These are phyloP conservation scores for Harpagoxenus sublaevis DNA, from an alignment of 2,888 invertebrate species.

Conservation along the genomic window DNA sequence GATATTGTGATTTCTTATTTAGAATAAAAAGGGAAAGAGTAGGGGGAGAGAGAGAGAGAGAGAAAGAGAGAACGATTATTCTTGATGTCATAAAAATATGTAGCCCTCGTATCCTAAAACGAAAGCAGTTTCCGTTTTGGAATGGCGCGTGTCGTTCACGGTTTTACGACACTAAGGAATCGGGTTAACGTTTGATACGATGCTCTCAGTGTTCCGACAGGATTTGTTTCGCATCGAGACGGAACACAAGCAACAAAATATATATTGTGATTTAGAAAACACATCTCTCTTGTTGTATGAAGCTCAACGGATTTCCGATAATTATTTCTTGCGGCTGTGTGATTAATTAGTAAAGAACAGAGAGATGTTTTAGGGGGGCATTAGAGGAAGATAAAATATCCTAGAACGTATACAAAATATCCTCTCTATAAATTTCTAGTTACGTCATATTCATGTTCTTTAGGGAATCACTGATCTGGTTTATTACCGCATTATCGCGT, in stretches of 20 bases:
- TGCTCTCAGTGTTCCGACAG: constrained; percentile 38
- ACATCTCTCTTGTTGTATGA: not conserved
- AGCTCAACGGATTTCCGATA: constrained; percentile 8
- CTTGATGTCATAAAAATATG: constrained; percentile 44
- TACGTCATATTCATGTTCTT: constrained; percentile 34
- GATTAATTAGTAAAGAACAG: constrained; percentile 15
- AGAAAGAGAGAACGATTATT: constrained; percentile 13
- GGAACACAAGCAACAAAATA: constrained; percentile 37
- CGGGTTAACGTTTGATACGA: constrained; percentile 60
- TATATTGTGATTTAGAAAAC: constrained; percentile 33
- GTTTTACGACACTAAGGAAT: constrained; percentile 59
- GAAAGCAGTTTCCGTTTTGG: constrained; percentile 51
- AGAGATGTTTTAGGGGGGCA: not conserved
- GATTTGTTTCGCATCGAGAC: constrained; percentile 49
- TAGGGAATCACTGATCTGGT: constrained; percentile 31
- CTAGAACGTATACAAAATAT: not conserved
- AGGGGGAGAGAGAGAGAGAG: not conserved
- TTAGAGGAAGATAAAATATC: constrained; percentile 1
- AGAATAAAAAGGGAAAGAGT: not conserved
- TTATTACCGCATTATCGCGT: constrained; percentile 41
- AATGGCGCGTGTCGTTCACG: constrained; percentile 53
- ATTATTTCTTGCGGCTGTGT: constrained; percentile 24
- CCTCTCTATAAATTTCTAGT: constrained; percentile 12
- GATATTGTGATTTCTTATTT: not conserved
- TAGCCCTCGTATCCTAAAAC: constrained; percentile 46